Evolutionary conservation across 2,113 vertebrate genomes (phyloP).

Genomic region (Casuarius casuarius): DNA sequence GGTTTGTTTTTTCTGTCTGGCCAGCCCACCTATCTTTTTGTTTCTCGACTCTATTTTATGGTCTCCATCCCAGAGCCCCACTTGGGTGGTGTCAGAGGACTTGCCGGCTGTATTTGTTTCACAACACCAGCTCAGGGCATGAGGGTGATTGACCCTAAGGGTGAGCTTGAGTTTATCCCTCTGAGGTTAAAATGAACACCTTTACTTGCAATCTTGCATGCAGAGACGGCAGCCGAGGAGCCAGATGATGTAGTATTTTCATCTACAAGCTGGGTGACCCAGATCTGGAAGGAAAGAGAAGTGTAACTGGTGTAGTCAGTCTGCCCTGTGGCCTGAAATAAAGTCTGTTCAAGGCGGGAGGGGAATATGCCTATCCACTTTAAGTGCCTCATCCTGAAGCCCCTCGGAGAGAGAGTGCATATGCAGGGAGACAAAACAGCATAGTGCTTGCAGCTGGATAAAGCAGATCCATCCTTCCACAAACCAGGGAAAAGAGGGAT

Average conservation of each 20-base stretch:
- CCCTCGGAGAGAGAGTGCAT: not conserved
- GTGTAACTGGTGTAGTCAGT: not conserved
- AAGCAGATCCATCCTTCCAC: not conserved
- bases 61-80: not conserved
- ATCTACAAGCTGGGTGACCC: not conserved
- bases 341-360: not conserved
- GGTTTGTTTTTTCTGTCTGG: not conserved
- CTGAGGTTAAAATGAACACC: not conserved
- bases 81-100: not conserved
- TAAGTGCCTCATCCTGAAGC: not conserved
- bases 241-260: not conserved
- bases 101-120: not conserved
- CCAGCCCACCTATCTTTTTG: not conserved
- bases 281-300: not conserved
- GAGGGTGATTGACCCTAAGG: not conserved
- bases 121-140: not conserved
- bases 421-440: not conserved
- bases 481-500: not conserved
- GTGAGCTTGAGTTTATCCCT: not conserved
- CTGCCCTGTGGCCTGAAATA: not conserved
- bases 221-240: not conserved
- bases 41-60: not conserved
- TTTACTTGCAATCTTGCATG: not conserved
- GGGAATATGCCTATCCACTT: not conserved
- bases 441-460: not conserved